phyloP scores from a whole-genome alignment of 2,113 vertebrate genomes.

The Cettia cetti region DNA sequence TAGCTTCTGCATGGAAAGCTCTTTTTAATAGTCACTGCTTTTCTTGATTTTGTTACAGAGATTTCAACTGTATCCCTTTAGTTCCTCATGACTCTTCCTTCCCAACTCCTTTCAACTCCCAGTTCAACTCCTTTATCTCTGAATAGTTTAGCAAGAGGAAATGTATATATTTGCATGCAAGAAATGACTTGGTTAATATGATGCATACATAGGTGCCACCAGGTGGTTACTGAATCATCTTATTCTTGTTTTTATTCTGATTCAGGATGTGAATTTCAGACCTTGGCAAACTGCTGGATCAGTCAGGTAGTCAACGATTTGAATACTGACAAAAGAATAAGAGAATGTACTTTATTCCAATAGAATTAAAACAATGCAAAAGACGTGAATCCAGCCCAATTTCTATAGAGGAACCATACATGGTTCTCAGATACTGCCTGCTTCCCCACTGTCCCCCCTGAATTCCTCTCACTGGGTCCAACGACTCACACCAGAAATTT shows the following conservation, averaged over 20 bases:
- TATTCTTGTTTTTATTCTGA: background rate
- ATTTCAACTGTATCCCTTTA: background rate
- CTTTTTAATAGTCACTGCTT: background rate
- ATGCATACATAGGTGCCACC: conserved; percentile 4
- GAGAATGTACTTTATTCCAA: background rate
- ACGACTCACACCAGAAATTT: background rate
- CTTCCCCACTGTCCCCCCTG: background rate
- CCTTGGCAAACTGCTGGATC: background rate
- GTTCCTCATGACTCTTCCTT: background rate
- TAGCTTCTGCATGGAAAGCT: background rate
- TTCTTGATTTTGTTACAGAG: background rate
- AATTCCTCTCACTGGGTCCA: background rate
- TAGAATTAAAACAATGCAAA: background rate
- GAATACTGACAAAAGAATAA: background rate
- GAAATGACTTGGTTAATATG: background rate
- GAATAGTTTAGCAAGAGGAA: background rate
- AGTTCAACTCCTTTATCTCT: background rate
- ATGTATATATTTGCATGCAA: background rate
- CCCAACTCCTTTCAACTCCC: background rate
- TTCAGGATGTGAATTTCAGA: background rate
- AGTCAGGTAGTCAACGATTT: background rate
- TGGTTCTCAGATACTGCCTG: background rate
- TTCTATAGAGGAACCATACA: background rate
- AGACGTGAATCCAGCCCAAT: background rate
- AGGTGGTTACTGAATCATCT: background rate